Evolutionary conservation across 2,888 invertebrate genomes (phyloP), one percentile per base, ranked within the genome.

Genomic region (Dyspetes luteomarginatus): DNA sequence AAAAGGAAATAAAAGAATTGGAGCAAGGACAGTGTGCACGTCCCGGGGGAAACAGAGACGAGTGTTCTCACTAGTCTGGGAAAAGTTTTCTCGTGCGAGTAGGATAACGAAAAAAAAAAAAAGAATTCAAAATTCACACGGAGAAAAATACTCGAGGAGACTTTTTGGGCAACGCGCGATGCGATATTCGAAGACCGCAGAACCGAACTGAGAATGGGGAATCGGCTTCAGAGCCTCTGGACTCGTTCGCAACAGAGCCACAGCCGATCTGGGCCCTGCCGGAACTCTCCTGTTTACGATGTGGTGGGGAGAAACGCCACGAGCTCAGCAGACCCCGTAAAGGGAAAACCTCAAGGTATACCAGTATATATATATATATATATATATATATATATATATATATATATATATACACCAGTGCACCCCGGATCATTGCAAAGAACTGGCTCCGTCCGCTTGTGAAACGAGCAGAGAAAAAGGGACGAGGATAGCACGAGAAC

Each of bases 151-250:
- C 19, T 19, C 15, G 1, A 12, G 5, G 1, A 19, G 22, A 45
- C 19, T 28, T 15, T 62, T 19, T 19, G 43, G 52, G 22, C 19
- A 30, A 62, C 19, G 55, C 15, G 67, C 62, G 81, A 83, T 81
- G 85, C 71, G 83, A 68, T 78, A 82, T 65, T 71, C 78, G 52
- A 78, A 83, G 82, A 83, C 78, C 72, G 83, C 82, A 75, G 74
- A 73, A 82, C 76, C 75, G 73, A 82, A 85, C 85, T 84, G 85
- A 85, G 85, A 83, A 85, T 81, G 83, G 81, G 73, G 80, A 76
- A 80, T 78, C 43, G 41, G 64, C 45, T 71, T 30, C 76, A 78
- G 74, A 79, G 56, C 69, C 78, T 76, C 72, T 74, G 84, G 82
- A 72, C 74, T 72, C 78, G 76, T 76, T 62, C 50, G 67, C 56